phyloP scores from a whole-genome alignment of 2,113 vertebrate species.

The Heliornis fulica region DNA sequence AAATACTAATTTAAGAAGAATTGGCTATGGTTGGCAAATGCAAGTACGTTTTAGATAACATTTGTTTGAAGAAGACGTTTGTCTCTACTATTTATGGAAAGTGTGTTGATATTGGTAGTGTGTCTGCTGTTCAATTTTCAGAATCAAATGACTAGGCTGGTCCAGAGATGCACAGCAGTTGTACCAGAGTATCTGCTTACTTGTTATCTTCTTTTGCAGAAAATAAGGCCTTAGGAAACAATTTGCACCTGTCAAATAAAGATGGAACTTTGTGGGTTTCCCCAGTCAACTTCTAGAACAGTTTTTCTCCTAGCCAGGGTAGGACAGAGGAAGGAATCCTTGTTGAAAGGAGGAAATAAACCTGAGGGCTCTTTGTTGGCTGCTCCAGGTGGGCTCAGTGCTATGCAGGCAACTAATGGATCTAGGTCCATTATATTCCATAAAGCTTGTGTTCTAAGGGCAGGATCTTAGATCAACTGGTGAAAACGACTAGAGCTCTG shows the following conservation, averaged over 20 bases:
- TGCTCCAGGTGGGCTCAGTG: neutral
- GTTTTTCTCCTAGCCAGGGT: neutral
- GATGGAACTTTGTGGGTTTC: neutral
- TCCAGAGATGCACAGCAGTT: neutral
- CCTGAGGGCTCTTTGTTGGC: neutral
- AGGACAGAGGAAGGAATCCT: neutral
- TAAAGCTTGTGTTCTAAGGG: neutral
- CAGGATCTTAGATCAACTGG: neutral
- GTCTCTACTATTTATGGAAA: neutral
- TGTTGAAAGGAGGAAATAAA: neutral
- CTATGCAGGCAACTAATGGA: neutral
- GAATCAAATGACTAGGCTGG: neutral
- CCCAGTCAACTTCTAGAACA: neutral
- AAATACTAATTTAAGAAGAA: neutral
- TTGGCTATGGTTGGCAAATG: neutral
- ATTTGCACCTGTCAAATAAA: neutral
- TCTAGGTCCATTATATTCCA: neutral
- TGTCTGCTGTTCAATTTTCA: neutral
- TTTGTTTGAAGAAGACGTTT: neutral
- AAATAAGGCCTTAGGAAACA: neutral
- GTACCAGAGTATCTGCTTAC: neutral
- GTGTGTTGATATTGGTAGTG: fast-evolving
- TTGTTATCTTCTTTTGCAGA: neutral
- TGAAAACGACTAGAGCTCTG: neutral
- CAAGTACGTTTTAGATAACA: neutral